phyloP scores from a whole-genome alignment of 2,797 vertebrate genomes.

The Falco naumanni region DNA sequence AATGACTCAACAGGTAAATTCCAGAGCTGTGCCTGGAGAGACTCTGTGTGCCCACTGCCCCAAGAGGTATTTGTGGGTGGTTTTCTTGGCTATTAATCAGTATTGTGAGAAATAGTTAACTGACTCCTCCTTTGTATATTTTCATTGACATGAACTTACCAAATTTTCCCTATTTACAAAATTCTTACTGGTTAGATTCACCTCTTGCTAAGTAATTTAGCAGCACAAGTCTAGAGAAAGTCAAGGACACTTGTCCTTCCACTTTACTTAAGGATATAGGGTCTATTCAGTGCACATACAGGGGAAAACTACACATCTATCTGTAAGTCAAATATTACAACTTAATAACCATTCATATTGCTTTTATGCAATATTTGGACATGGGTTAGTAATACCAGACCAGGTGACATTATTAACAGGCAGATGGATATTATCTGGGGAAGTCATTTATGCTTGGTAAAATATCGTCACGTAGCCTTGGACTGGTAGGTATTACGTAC shows the following conservation, averaged over 20 bases:
- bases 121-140: not conserved
- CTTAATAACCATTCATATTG: not conserved
- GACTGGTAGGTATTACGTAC: not conserved
- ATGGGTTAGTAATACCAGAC: not conserved
- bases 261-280: not conserved
- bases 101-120: not conserved
- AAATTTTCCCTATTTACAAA: not conserved
- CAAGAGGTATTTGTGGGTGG: not conserved
- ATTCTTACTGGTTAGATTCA: not conserved
- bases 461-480: not conserved
- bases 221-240: not conserved
- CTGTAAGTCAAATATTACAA: not conserved
- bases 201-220: not conserved
- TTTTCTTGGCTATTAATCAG: not conserved
- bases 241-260: not conserved
- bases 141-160: not conserved
- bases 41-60: too few species aligned
- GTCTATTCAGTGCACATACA: not conserved
- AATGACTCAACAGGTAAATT: not conserved
- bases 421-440: not conserved
- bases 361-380: not conserved
- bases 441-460: not conserved
- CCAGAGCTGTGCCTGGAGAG: not conserved
- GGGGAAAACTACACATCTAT: not conserved
- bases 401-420: not conserved